Evolutionary conservation across 2,113 vertebrate genomes (phyloP), one percentile per base, ranked within the genome.

Genomic region (Leucoraja erinaceus): DNA sequence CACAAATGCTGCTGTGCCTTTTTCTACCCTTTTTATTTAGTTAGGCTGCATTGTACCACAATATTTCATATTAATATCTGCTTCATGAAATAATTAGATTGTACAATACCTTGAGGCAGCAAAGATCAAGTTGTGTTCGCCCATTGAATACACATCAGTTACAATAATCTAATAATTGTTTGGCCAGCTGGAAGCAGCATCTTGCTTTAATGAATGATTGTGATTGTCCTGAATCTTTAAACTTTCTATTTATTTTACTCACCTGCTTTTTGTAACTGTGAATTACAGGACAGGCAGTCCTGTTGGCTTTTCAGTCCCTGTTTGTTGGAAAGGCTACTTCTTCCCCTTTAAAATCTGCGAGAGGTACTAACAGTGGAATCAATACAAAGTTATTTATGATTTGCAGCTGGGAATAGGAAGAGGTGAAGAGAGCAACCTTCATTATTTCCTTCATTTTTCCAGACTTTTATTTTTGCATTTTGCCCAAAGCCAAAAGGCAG

Each of bases 191-290:
- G 66, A 72, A 91, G 70, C 20, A 91, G 11, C 33, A 31, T 88
- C 83, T 31, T 61, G 33, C 20, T 33, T 70, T 38, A 91, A 47
- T 91, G 38, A 72, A 91, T 54, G 72, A 54, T 54, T 54, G 33
- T 5, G 38, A 91, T 72, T 91, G 20, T 11, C 59, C 59, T 63
- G 63, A 28, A 16, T 74, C 68, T 91, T 33, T 38, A 72, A 54
- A 72, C 33, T 74, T 91, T 72, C 68, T 33, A 91, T 91, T 91
- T 74, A 91, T 72, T 91, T 88, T 72, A 11, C 38, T 91, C 63
- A 74, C 72, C 16, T 91, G 88, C 16, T 91, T 72, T 74, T 91
- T 91, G 90, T 91, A 91, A 91, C 38, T 74, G 33, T 91, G 38
- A 38, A 66, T 90, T 38, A 90, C 66, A 38, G 31, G 63, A 38